A percentile compares a stretch with the other conserved stretches of the same genome.
phyloP scores from a whole-genome alignment of 2,888 invertebrate species.

The Sphaerophoria rueppellii region DNA sequence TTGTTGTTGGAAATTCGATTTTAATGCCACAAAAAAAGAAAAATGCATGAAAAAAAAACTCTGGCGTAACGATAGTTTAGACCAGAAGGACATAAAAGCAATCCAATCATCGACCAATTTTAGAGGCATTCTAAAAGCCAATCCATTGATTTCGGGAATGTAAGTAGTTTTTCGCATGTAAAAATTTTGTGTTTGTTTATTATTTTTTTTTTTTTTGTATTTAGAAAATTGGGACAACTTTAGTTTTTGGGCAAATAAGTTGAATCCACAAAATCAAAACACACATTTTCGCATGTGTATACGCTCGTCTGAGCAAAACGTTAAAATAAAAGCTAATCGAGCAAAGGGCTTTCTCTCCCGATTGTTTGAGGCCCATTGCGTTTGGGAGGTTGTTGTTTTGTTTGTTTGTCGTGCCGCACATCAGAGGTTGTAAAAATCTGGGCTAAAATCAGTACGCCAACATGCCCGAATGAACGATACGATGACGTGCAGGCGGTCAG shows the following conservation, averaged over 20 bases:
- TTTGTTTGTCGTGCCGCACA: slow-evolving; percentile 16
- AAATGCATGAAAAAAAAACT: slow-evolving; percentile 13
- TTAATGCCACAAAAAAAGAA: slow-evolving; percentile 7
- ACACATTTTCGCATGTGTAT: slow-evolving; percentile 1
- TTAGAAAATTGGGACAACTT: slow-evolving; percentile 38
- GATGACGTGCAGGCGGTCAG: too few species aligned
- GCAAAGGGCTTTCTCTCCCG: slow-evolving; percentile 31
- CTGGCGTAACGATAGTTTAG: slow-evolving; percentile 20
- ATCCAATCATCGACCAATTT: slow-evolving; percentile 51
- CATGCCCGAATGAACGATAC: too few species aligned
- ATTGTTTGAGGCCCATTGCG: slow-evolving; percentile 67
- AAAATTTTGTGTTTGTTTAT: not conserved
- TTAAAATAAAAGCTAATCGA: slow-evolving; percentile 65
- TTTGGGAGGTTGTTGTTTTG: slow-evolving; percentile 13
- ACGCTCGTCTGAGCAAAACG: not conserved
- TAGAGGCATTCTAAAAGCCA: slow-evolving; percentile 26
- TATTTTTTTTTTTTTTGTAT: slow-evolving; percentile 25
- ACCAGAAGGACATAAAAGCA: slow-evolving; percentile 24
- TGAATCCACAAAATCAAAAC: slow-evolving; percentile 61
- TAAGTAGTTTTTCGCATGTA: not conserved
- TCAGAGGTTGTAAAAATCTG: slow-evolving; percentile 56
- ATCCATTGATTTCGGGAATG: slow-evolving; percentile 49
- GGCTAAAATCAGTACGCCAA: not conserved
- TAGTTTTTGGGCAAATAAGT: slow-evolving; percentile 39
- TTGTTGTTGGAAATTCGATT: slow-evolving; percentile 3